Percentiles rank a stretch among this genome's conserved stretches.
phyloP scores from a whole-genome alignment of 2,113 vertebrate genomes.

The Origma solitaria region DNA sequence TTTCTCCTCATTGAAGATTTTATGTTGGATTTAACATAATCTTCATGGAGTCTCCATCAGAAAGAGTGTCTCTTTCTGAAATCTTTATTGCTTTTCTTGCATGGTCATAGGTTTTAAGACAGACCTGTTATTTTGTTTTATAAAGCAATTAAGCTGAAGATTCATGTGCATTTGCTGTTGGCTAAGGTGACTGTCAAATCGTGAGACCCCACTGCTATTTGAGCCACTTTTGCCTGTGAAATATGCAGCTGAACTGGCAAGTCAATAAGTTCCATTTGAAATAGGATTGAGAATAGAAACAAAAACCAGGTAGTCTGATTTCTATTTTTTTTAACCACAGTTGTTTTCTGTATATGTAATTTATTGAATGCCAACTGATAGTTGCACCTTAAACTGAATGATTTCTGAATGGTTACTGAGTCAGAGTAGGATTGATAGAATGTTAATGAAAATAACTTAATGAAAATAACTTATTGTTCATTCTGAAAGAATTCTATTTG shows the following conservation, averaged over 20 bases:
- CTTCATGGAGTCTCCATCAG: conserved; percentile 8
- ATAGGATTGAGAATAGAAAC: conserved; percentile 22
- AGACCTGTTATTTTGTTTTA: conserved; percentile 27
- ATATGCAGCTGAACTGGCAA: conserved; percentile 48
- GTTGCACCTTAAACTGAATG: conserved; percentile 67
- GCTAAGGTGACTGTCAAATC: conserved; percentile 28
- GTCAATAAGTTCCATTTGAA: conserved; percentile 23
- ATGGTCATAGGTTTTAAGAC: conserved; percentile 42
- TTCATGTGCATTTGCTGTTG: conserved; percentile 25
- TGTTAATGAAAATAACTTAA: conserved; percentile 64
- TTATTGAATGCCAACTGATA: conserved; percentile 69
- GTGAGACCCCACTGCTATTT: conserved; percentile 43
- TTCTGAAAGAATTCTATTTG: conserved; percentile 40
- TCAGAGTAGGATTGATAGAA: conserved; percentile 50
- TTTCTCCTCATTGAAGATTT: conserved; percentile 50
- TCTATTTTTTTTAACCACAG: conserved; percentile 42
- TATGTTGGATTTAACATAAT: conserved; percentile 42
- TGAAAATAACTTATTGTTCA: conserved; percentile 57
- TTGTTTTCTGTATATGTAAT: conserved; percentile 58
- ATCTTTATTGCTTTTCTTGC: conserved; percentile 31
- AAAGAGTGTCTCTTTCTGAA: conserved; percentile 24
- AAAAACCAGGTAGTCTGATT: conserved; percentile 44
- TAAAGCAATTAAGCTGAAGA: conserved; percentile 26
- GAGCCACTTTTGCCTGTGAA: conserved; percentile 56
- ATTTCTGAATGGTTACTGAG: conserved; percentile 58